phyloP scores from a whole-genome alignment of 2,888 invertebrate species.

The Meiosimyza decipiens region DNA sequence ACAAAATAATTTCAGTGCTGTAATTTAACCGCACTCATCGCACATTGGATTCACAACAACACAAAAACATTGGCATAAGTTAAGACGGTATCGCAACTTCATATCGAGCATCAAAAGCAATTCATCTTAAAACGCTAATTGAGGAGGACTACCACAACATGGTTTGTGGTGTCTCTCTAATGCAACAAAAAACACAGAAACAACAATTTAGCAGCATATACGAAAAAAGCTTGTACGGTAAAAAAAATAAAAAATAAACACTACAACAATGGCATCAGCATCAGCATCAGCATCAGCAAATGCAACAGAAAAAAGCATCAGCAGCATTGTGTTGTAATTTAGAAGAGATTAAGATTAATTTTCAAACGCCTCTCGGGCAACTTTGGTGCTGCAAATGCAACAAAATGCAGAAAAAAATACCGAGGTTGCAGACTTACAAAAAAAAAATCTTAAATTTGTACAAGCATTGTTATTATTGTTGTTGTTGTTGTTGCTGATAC shows the following conservation, averaged over 20 bases:
- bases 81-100: conserved; percentile 44
- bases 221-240: conserved; percentile 24
- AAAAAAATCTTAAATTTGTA: neutral
- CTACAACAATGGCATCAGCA: conserved; percentile 18
- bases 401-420: conserved; percentile 1
- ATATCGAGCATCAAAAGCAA: conserved; percentile 47
- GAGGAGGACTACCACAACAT: conserved; percentile 50
- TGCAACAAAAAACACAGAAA: conserved; percentile 30
- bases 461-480: conserved; percentile 2
- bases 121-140: conserved; percentile 50
- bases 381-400: conserved; percentile 3
- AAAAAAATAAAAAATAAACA: conserved; percentile 20
- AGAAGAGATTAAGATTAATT: conserved; percentile 53
- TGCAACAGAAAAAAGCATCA: conserved; percentile 32
- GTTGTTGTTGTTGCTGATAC: neutral
- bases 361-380: conserved; percentile 48
- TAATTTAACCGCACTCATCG: too few relatives aligned
- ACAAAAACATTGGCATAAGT: neutral
- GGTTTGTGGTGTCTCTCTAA: conserved; percentile 42
- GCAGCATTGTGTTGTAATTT: conserved; percentile 48
- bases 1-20: neutral
- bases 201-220: conserved; percentile 15
- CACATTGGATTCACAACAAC: neutral
- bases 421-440: too few relatives aligned
- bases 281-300: neutral